Percentiles rank a stretch among this genome's conserved stretches.
Conservation (phyloP, 2,888 invertebrate species). For the Crossocerus cetratus region DNA sequence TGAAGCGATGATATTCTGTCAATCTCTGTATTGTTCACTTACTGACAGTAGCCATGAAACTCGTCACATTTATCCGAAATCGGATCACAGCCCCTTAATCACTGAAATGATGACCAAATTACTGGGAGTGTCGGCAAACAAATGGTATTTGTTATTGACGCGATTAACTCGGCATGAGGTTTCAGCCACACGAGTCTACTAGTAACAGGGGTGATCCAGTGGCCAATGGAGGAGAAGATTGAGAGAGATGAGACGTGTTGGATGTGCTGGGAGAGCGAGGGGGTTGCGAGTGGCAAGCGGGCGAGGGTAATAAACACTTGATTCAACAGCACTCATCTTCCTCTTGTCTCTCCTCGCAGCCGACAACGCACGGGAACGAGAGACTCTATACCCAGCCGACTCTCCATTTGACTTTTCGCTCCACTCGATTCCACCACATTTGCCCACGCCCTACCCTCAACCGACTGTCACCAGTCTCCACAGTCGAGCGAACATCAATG, state of each 20-base stretch:
- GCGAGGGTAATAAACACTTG: slow-evolving; percentile 48
- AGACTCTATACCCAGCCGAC: slow-evolving; percentile 9
- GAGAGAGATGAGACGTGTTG: background rate
- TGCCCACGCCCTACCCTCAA: slow-evolving; percentile 57
- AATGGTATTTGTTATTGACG: background rate
- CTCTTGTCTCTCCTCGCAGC: slow-evolving; percentile 44
- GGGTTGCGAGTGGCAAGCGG: slow-evolving; percentile 17
- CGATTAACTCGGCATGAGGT: slow-evolving; percentile 1
- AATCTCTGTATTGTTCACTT: too few species aligned
- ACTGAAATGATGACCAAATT: too few species aligned
- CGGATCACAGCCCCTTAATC: too few species aligned
- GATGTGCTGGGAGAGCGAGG: slow-evolving; percentile 10
- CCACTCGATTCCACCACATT: slow-evolving; percentile 74
- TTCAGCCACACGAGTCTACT: slow-evolving; percentile 8
- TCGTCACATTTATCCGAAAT: too few species aligned
- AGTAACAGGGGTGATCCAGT: slow-evolving; percentile 12
- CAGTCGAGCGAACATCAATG: slow-evolving; percentile 50
- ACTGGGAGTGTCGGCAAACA: background rate
- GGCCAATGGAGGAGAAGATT: background rate
- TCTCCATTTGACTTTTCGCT: slow-evolving; percentile 62
- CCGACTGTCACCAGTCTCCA: slow-evolving; percentile 27
- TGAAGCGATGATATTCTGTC: too few species aligned
- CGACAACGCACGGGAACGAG: slow-evolving; percentile 8
- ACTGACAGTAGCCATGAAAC: too few species aligned
- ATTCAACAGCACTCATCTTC: slow-evolving; percentile 48